phyloP scores from a whole-genome alignment of 2,888 invertebrate genomes.

The Pherbina coryleti region DNA sequence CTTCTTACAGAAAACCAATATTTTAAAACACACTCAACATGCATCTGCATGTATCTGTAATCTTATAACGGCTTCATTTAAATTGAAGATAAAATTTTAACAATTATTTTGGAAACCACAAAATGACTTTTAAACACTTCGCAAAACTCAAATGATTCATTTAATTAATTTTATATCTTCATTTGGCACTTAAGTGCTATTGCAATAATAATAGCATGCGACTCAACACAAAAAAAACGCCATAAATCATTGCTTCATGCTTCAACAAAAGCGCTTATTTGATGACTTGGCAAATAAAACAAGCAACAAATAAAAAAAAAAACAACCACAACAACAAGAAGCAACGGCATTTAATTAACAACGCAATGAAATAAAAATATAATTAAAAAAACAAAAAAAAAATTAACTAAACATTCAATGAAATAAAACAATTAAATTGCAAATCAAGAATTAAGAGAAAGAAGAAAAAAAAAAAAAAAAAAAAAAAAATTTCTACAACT shows the following conservation, averaged over 20 bases:
- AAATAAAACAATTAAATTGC: neutral
- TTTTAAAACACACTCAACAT: too few species aligned
- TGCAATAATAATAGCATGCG: neutral
- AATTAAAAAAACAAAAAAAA: neutral
- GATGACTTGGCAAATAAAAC: neutral
- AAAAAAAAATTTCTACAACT: neutral
- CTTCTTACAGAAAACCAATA: too few species aligned
- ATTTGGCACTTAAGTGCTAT: neutral
- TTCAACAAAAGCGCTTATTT: neutral
- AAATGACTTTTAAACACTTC: neutral
- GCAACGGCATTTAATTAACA: neutral
- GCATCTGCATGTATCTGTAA: too few species aligned
- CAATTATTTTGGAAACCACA: neutral
- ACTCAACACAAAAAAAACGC: neutral
- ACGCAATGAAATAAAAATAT: neutral
- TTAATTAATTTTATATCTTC: neutral
- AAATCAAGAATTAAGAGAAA: neutral
- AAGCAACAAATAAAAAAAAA: neutral
- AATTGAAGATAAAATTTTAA: too few species aligned
- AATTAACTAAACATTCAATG: neutral
- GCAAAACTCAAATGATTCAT: neutral
- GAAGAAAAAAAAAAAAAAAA: neutral
- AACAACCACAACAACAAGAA: constrained; percentile 2
- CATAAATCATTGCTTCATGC: neutral
- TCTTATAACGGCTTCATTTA: too few species aligned